Conservation (phyloP, 2,797 vertebrate genomes). For the Girardinus metallicus region DNA sequence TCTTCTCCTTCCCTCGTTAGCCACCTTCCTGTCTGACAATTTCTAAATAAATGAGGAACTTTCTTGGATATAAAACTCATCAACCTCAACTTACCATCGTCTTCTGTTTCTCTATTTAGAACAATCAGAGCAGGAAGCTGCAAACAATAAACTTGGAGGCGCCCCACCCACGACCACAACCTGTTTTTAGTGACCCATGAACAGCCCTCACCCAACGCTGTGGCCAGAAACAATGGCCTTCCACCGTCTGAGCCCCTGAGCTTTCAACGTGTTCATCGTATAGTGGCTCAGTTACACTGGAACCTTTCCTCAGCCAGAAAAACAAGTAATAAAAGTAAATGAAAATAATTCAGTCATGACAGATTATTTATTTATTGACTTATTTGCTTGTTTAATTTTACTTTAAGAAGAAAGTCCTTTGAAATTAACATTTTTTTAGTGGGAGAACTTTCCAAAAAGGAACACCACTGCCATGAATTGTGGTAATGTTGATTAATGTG, state of each 20-base stretch:
- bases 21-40: too few relatives aligned
- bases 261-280: neutral
- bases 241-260: neutral
- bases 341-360: too few relatives aligned
- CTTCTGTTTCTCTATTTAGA: slow-evolving; percentile 83
- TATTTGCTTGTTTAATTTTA: too few relatives aligned
- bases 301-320: neutral
- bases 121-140: slow-evolving; percentile 82
- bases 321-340: neutral
- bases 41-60: neutral
- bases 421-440: neutral
- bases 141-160: slow-evolving; percentile 88
- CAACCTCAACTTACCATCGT: slow-evolving; percentile 28
- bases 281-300: neutral
- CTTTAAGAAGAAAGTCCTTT: too few relatives aligned
- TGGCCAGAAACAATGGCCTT: slow-evolving; percentile 59
- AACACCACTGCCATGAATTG: neutral
- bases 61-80: neutral
- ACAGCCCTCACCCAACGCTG: slow-evolving; percentile 57
- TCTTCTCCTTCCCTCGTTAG: too few relatives aligned
- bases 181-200: slow-evolving; percentile 41
- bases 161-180: slow-evolving; percentile 74
- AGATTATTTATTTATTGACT: too few relatives aligned
- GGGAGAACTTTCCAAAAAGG: neutral
- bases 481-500: too few relatives aligned